phyloP scores from a whole-genome alignment of 2,888 invertebrate species.

The Melipona bicolor region DNA sequence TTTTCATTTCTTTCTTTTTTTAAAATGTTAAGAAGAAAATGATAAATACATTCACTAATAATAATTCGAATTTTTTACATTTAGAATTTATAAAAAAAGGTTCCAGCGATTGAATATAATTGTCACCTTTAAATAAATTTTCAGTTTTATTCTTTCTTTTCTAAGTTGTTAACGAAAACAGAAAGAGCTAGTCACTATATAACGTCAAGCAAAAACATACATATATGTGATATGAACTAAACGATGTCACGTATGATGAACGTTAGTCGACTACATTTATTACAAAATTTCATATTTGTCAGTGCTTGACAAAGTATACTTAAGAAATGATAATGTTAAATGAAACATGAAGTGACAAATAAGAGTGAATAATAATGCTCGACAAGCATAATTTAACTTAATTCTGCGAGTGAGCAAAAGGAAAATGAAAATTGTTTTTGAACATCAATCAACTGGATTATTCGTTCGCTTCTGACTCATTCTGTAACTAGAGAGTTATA shows the following conservation, averaged over 20 bases:
- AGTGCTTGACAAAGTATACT: background rate
- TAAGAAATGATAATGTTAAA: constrained; percentile 3
- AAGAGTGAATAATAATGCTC: background rate
- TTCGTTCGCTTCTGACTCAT: background rate
- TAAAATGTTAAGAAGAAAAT: no score
- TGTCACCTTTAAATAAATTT: no score
- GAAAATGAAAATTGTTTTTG: background rate
- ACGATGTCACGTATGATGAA: background rate
- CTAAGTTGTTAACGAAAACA: background rate
- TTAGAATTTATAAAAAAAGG: background rate
- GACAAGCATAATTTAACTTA: no score
- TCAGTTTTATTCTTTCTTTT: background rate
- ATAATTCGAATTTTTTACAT: background rate
- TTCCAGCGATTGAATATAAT: background rate
- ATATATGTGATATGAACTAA: background rate
- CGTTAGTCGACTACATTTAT: constrained; percentile 6
- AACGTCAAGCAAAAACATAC: background rate
- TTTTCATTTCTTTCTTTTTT: no score
- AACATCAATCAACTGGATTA: background rate
- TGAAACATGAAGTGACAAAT: background rate
- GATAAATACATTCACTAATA: background rate
- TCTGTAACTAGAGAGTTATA: constrained; percentile 2
- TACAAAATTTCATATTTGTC: background rate
- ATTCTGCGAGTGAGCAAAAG: background rate
- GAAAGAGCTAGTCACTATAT: background rate